Base-by-base conservation (phyloP, 2,113 vertebrate genomes). In the Pteropus alecto region DNA sequence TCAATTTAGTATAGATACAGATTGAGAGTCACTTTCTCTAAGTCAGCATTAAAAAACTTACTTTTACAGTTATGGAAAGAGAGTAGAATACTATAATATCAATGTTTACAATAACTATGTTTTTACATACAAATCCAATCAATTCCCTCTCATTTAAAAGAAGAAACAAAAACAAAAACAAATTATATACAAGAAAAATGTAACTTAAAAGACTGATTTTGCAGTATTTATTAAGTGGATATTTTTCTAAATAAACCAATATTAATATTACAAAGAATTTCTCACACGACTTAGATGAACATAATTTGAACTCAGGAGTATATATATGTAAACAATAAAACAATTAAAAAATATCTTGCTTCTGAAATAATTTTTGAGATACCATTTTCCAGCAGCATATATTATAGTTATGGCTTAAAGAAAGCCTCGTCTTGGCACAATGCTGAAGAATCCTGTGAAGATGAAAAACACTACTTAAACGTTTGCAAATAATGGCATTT, bases 311-410 rank as follows among this genome's bases (percentile, higher is more conserved):
- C 13, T 93, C 6, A 56, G 33, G 73, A 56, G 26, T 93, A 86
- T 41, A 6, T n/a, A 84, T n/a, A 81, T 19, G n/a, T 7, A 90
- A 68, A 79, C 4, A 87, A 67, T 41, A 68, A 87, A 94, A 61
- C 0, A 35, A 73, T 63, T 87, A 26, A 46, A 30, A 91, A 88
- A 38, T 41, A 84, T 87, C 33, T 90, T 91, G 46, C 43, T 96
- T 90, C 81, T 51, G 41, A 96, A 96, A 96, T 71, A 51, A 74
- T 73, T 91, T 91, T 94, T 85, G 85, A 98, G 97, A 41, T 98
- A 99, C 99, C 98, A 93, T 93, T 97, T 98, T 98, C 99, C 99
- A 99, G 97, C 99, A 99, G 96, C 98, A 99, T 77, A 98, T 81
- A 43, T 2, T 76, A 87, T 93, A 98, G 76, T 98, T 98, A 93